A percentile compares a stretch with the other conserved stretches of the same genome.
Conservation (phyloP, 2,113 vertebrate species). For the Vombatus ursinus region DNA sequence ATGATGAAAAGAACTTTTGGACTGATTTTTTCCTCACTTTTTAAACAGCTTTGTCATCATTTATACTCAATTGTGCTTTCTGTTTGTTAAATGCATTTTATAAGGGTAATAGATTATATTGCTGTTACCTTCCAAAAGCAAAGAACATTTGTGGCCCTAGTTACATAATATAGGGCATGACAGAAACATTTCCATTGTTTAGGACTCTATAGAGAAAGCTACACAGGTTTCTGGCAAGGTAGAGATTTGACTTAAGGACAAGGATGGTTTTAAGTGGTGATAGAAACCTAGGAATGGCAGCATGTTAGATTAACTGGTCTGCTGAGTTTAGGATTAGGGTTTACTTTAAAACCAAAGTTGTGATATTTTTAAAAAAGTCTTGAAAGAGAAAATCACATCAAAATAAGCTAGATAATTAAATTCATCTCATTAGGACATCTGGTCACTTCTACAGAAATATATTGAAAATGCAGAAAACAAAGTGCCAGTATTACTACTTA, state of each 20-base stretch:
- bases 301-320: slow-evolving; percentile 44
- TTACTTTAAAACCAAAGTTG: neutral
- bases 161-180: slow-evolving; percentile 38
- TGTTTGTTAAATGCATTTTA: slow-evolving; percentile 5
- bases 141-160: slow-evolving; percentile 46
- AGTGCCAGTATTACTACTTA: neutral
- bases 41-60: slow-evolving; percentile 32
- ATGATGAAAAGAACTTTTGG: neutral
- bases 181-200: slow-evolving; percentile 58
- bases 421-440: neutral
- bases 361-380: neutral
- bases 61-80: neutral
- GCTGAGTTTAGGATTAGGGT: slow-evolving; percentile 45
- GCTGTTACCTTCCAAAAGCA: neutral
- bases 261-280: slow-evolving; percentile 38
- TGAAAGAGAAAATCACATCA: slow-evolving; percentile 5
- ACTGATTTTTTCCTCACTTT: slow-evolving; percentile 11
- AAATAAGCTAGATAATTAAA: neutral
- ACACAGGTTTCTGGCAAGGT: slow-evolving; percentile 56
- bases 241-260: slow-evolving; percentile 53
- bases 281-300: slow-evolving; percentile 52
- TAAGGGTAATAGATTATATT: slow-evolving; percentile 39
- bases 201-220: slow-evolving; percentile 56
- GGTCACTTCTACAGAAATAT: slow-evolving; percentile 32
- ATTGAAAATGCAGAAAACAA: neutral